Base-by-base conservation (phyloP, 2,888 invertebrate genomes). In the Nephrotoma guestfalica region DNA sequence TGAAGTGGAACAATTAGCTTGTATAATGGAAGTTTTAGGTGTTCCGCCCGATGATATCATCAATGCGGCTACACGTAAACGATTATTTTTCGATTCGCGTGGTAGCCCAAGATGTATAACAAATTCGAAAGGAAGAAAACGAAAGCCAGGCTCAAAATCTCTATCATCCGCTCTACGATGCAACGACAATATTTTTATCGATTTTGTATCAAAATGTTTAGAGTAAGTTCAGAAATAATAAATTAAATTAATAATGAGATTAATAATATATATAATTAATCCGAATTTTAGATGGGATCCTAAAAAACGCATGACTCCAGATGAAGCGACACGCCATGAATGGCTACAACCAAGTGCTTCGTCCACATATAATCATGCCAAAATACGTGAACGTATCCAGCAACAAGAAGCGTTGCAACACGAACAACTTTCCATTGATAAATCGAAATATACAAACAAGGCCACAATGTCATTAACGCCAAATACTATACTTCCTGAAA, bases 1-100 rank as follows among this genome's bases (percentile, higher is more conserved):
- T 91, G 98, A 99, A 92, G 96, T 97, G 87, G 99, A 98, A 90
- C 98, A 99, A 92, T 93, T 99, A 88, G 97, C 98, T 87, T 98
- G 98, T 92, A 96, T 98, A 89, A 98, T 99, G 98, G 98, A 99
- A 92, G 95, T 98, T 87, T 93, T 98, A 88, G 98, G 98, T 40
- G 93, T 96, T 88, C 98, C 99, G 2, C 97, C 98, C 1, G 96
- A 96, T 87, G 95, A 96, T 89, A 94, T 98, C 88, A 94, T 98
- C 88, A 94, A 95, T 88, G 95, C 95, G 88, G 98, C 98, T 47
- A 96, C 97, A 0, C 93, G 97, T 90, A 95, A 96, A 90, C 93
- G 97, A 88, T 93, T 97, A 88, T 97, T 97, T 93, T 97, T 97
- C 90, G 97, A 91, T 87, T 97, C 98, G 51, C 96, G 97, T 91